Evolutionary conservation across 2,113 vertebrate species (phyloP).

Genomic region (Megatriorchis doriae): DNA sequence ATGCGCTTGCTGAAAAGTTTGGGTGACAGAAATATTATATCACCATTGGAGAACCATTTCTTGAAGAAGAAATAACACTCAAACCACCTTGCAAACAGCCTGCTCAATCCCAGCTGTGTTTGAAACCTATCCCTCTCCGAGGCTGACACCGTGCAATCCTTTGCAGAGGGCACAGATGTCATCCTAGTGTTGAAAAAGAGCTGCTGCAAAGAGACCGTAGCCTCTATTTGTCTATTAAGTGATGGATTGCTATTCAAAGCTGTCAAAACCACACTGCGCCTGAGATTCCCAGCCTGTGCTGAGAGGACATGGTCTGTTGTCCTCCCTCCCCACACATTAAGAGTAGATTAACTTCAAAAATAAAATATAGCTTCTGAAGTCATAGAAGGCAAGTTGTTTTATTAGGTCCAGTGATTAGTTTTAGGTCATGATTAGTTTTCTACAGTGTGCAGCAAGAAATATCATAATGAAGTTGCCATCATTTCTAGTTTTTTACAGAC

Average conservation of each 20-base stretch:
- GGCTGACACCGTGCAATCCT: neutral
- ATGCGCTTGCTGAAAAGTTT: neutral
- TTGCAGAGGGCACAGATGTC: slow-evolving; percentile 15
- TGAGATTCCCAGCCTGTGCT: neutral
- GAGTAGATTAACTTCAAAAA: neutral
- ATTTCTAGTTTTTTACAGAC: neutral
- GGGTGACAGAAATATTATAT: neutral
- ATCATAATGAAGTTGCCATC: neutral
- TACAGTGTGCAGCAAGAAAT: neutral
- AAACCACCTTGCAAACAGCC: neutral
- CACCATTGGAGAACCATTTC: neutral
- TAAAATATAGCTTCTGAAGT: slow-evolving; percentile 6
- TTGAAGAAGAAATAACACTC: neutral
- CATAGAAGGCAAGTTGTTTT: neutral
- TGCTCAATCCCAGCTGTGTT: neutral
- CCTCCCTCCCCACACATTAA: neutral
- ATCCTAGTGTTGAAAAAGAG: neutral
- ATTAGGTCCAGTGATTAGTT: neutral
- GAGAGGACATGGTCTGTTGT: neutral
- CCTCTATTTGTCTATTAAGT: slow-evolving; percentile 4
- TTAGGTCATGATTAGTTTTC: neutral
- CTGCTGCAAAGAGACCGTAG: neutral
- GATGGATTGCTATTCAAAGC: slow-evolving; percentile 23
- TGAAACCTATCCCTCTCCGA: neutral
- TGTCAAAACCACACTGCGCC: neutral